Conservation (phyloP, 2,113 vertebrate species). For the Scopus umbretta region DNA sequence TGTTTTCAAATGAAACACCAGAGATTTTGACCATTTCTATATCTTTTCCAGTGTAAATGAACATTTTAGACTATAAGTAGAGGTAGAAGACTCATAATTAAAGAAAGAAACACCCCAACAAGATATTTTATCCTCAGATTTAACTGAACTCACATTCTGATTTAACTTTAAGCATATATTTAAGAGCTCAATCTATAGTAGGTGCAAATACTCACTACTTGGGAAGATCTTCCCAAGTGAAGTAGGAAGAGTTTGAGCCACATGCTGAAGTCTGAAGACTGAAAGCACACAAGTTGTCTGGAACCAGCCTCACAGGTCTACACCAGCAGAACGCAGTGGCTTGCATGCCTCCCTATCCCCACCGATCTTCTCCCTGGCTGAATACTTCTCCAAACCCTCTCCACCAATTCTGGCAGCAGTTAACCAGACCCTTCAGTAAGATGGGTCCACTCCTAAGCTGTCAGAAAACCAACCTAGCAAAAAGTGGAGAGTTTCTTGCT, state of each 20-base stretch:
- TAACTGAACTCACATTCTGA: not conserved
- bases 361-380: not conserved
- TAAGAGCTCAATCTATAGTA: not conserved
- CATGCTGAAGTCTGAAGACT: not conserved
- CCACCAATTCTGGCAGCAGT: not conserved
- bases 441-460: not conserved
- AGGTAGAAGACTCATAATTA: not conserved
- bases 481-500: not conserved
- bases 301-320: not conserved
- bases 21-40: not conserved
- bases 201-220: not conserved
- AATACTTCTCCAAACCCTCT: not conserved
- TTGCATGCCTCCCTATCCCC: not conserved
- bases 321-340: not conserved
- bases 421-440: not conserved
- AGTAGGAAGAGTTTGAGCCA: not conserved
- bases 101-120: not conserved
- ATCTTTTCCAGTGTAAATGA: not conserved
- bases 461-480: not conserved
- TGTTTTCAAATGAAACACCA: not conserved
- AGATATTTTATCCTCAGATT: not conserved
- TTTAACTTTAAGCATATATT: not conserved
- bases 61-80: not conserved
- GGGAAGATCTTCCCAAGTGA: not conserved
- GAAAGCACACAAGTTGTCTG: not conserved